A percentile compares a stretch with the other conserved stretches of the same genome.
Evolutionary conservation across 2,888 invertebrate species (phyloP).

Genomic region (Trachelus tabidus): DNA sequence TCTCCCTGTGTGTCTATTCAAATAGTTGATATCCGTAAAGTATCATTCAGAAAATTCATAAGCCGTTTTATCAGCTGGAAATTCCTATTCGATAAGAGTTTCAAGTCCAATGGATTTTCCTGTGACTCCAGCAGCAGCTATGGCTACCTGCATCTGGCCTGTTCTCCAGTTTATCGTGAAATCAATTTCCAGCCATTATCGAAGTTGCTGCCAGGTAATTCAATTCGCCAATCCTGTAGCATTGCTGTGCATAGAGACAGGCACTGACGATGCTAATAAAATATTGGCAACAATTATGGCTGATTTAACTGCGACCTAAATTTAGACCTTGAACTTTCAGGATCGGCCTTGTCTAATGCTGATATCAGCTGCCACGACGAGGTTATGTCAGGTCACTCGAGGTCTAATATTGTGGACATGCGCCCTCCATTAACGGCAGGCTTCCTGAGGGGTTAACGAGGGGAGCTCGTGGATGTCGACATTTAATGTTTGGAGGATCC

Average conservation of each 20-base stretch:
- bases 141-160: background rate
- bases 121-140: background rate
- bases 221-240: background rate
- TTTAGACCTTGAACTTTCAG: background rate
- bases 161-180: background rate
- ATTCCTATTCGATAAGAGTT: background rate
- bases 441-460: background rate
- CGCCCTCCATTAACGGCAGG: background rate
- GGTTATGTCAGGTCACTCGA: background rate
- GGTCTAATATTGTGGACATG: background rate
- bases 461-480: background rate
- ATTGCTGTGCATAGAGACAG: background rate
- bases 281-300: background rate
- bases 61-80: background rate
- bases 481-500: background rate
- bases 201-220: background rate
- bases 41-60: background rate
- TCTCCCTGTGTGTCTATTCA: background rate
- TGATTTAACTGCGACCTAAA: background rate
- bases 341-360: background rate
- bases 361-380: background rate
- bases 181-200: background rate
- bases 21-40: background rate
- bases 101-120: background rate
- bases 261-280: background rate